phyloP scores from a whole-genome alignment of 2,888 invertebrate species.

The Hirtodrosophila cameraria region DNA sequence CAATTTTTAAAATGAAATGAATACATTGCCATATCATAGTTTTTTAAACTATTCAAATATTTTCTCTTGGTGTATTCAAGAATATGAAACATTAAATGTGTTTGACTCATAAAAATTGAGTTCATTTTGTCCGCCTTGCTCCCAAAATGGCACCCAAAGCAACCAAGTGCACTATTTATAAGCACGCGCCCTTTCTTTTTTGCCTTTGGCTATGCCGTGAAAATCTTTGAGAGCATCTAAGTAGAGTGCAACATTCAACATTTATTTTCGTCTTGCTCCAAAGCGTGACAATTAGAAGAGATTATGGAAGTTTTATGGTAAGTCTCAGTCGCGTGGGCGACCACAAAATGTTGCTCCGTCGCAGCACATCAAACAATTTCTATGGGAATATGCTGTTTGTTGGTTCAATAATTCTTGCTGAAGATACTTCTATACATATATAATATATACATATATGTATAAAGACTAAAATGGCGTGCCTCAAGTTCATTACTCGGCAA shows the following conservation, averaged over 20 bases:
- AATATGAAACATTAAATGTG: constrained; percentile 31
- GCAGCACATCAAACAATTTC: neutral
- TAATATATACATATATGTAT: constrained; percentile 3
- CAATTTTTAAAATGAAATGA: too few relatives aligned
- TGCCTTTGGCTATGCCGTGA: constrained; percentile 28
- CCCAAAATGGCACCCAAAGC: constrained; percentile 64
- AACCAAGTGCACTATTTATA: constrained; percentile 66
- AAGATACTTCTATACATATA: neutral
- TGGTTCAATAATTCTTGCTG: constrained; percentile 58
- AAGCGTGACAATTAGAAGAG: constrained; percentile 77
- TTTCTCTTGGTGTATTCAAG: constrained; percentile 24
- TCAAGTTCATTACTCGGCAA: constrained; percentile 66
- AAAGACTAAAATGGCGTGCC: constrained; percentile 35
- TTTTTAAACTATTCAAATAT: neutral
- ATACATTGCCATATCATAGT: too few relatives aligned
- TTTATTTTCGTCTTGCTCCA: constrained; percentile 63
- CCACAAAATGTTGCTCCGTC: constrained; percentile 56
- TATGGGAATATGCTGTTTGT: constrained; percentile 42
- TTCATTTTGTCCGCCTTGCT: constrained; percentile 59
- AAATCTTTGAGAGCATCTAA: constrained; percentile 27
- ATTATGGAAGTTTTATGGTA: constrained; percentile 65
- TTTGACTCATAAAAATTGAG: constrained; percentile 48
- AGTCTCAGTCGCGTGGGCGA: constrained; percentile 65
- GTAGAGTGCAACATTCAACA: constrained; percentile 30
- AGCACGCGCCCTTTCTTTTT: constrained; percentile 50